These are phyloP conservation scores for Hippocampus mohnikei DNA, from an alignment of 2,113 vertebrate species.

Conservation along the genomic window DNA sequence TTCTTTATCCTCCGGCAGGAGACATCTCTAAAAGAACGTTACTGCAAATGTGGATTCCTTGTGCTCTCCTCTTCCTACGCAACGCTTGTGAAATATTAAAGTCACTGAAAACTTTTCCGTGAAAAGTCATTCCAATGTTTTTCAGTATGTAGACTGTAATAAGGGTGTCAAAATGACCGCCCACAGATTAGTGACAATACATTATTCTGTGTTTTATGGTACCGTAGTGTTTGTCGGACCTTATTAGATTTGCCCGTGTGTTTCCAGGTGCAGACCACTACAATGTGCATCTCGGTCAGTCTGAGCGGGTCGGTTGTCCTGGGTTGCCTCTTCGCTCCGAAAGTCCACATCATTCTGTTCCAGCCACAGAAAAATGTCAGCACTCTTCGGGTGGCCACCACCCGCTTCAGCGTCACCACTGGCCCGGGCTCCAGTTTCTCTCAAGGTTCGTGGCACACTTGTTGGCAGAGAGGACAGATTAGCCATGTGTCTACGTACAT, in stretches of 20 bases:
- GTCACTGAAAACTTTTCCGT: conserved; percentile 31
- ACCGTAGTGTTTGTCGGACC: neutral
- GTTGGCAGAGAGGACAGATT: neutral
- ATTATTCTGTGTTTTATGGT: too few species aligned
- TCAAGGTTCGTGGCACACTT: conserved; percentile 73
- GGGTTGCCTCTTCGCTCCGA: conserved; percentile 93
- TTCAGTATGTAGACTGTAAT: conserved; percentile 1
- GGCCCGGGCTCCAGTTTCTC: conserved; percentile 81
- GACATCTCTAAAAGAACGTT: conserved; percentile 26
- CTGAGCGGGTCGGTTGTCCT: conserved; percentile 96
- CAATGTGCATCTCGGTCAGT: conserved; percentile 97
- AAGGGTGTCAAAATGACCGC: neutral
- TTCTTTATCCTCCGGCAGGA: conserved; percentile 8
- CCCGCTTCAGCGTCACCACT: conserved; percentile 83
- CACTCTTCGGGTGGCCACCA: conserved; percentile 82
- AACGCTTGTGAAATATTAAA: conserved; percentile 64
- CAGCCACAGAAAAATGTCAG: conserved; percentile 97
- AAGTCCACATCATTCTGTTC: conserved; percentile 96
- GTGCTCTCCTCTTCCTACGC: conserved; percentile 44
- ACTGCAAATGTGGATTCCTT: conserved; percentile 36
- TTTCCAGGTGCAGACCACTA: conserved; percentile 93
- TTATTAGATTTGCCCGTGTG: neutral
- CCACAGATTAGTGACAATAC: too few species aligned
- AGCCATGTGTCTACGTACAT: neutral
- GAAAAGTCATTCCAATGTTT: conserved; percentile 42